phyloP scores from a whole-genome alignment of 2,113 vertebrate genomes.

The Clarias gariepinus region DNA sequence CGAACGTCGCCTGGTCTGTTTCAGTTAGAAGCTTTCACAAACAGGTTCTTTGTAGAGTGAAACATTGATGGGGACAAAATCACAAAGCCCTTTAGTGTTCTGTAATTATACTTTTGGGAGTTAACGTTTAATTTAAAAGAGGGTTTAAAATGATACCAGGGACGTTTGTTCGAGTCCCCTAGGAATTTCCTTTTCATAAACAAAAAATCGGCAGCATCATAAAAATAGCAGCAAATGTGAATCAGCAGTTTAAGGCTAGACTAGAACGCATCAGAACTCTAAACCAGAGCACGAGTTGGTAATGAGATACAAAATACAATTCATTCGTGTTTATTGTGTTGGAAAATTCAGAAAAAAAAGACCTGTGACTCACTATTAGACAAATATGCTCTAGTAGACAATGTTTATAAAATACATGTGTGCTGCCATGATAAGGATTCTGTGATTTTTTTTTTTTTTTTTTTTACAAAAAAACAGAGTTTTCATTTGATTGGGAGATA shows the following conservation, averaged over 20 bases:
- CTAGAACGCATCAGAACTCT: too few species aligned
- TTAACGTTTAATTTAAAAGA: neutral
- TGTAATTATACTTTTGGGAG: neutral
- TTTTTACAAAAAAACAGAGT: neutral
- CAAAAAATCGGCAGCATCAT: neutral
- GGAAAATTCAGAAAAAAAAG: neutral
- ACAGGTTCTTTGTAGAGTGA: neutral
- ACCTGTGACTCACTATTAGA: neutral
- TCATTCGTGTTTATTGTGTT: neutral
- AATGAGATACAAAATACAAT: neutral
- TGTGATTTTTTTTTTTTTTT: neutral
- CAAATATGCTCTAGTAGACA: neutral
- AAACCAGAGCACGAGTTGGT: neutral
- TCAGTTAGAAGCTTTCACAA: neutral
- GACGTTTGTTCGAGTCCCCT: neutral
- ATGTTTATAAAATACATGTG: neutral
- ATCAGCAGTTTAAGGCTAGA: too few species aligned
- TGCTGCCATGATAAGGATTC: neutral
- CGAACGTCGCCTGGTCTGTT: neutral
- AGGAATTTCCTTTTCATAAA: neutral
- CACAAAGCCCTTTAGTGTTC: too few species aligned
- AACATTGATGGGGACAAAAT: neutral
- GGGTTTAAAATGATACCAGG: neutral
- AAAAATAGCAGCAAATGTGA: neutral
- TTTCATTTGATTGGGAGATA: neutral